Percentiles rank a stretch among this genome's conserved stretches.
These are phyloP conservation scores for Archocentrus centrarchus DNA, from an alignment of 2,113 vertebrate genomes.

Conservation along the genomic window DNA sequence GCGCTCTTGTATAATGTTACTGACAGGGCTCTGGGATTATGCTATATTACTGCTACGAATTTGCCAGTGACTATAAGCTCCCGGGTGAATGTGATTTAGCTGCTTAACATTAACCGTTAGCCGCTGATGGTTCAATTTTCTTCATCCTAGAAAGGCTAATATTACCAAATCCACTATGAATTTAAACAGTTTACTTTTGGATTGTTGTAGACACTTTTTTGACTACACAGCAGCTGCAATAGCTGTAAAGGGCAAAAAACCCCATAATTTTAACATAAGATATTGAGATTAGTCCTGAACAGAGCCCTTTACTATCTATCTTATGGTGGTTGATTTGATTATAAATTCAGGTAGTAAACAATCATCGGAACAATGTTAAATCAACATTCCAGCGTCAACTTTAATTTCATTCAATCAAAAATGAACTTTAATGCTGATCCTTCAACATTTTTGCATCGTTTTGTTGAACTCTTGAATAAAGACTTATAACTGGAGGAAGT, in stretches of 20 bases:
- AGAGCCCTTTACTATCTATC: neutral
- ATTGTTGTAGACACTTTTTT: neutral
- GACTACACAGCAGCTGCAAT: neutral
- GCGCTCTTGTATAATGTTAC: too few species aligned
- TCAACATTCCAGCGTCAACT: neutral
- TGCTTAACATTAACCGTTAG: neutral
- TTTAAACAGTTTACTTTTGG: accelerated
- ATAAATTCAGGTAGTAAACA: neutral
- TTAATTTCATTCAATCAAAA: neutral
- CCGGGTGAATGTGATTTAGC: neutral
- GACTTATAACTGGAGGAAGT: neutral
- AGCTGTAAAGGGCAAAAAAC: neutral
- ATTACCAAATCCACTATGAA: neutral
- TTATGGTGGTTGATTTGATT: neutral
- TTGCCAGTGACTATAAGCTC: neutral
- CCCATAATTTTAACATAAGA: neutral
- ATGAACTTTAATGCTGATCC: neutral
- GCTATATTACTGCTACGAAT: neutral
- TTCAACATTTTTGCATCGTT: neutral
- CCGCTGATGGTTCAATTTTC: neutral
- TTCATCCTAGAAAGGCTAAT: neutral
- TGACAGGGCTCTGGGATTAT: neutral
- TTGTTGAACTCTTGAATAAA: neutral
- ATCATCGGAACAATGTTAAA: neutral
- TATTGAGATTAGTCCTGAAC: neutral